These are phyloP conservation scores for Solea solea DNA, from an alignment of 2,113 vertebrate genomes.

Conservation along the genomic window DNA sequence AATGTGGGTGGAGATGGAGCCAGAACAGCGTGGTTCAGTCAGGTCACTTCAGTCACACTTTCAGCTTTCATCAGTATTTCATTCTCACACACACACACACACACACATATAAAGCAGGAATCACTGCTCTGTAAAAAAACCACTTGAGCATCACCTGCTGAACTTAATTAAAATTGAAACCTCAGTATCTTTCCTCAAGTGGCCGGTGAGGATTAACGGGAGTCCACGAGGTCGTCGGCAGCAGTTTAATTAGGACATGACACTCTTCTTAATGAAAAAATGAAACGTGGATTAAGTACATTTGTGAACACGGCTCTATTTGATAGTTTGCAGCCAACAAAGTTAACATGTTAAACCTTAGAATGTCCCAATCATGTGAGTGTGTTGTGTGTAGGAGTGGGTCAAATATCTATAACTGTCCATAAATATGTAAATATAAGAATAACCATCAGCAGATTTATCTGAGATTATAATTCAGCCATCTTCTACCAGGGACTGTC, in stretches of 20 bases:
- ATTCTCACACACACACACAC: not conserved
- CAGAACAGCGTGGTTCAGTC: not conserved
- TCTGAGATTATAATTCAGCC: no score
- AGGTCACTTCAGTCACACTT: not conserved
- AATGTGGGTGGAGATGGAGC: constrained; percentile 11
- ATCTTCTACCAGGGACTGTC: constrained; percentile 1
- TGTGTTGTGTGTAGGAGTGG: no score
- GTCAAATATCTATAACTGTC: no score
- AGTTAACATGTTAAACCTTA: no score
- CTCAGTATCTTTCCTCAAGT: not conserved
- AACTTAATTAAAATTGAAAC: not conserved
- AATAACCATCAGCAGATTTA: no score
- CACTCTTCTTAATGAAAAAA: no score
- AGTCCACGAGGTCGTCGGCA: not conserved
- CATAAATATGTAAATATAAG: no score
- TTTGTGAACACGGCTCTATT: no score
- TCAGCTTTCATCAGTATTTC: constrained; percentile 29
- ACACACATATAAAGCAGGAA: not conserved
- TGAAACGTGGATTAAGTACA: no score
- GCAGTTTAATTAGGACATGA: not conserved
- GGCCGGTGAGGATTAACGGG: not conserved
- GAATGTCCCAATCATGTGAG: no score
- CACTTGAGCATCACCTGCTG: constrained; percentile 52
- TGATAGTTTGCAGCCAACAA: no score
- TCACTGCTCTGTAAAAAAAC: no score